Conservation (phyloP, 2,797 vertebrate genomes). For the Xiphophorus birchmanni region DNA sequence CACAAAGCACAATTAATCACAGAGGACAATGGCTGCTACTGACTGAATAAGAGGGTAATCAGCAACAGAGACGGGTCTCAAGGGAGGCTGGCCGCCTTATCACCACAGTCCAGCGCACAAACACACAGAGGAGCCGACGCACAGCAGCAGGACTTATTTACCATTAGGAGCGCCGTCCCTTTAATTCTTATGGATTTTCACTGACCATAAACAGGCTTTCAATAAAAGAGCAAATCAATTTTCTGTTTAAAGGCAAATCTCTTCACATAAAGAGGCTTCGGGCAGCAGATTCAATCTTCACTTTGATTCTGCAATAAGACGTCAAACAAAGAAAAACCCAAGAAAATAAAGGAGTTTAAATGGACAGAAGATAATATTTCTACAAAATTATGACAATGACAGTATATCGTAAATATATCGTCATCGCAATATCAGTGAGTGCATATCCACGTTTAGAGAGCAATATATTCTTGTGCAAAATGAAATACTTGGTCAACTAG, state of each 20-base stretch:
- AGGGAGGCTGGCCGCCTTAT: conserved; percentile 52
- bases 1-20: conserved; percentile 56
- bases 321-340: not conserved
- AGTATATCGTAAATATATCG: not conserved
- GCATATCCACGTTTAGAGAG: not conserved
- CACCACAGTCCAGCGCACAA: conserved; percentile 45
- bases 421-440: not conserved
- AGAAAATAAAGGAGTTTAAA: not conserved
- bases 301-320: not conserved
- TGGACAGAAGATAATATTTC: not conserved
- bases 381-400: not conserved
- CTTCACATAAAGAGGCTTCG: not conserved
- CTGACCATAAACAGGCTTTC: conserved; percentile 8
- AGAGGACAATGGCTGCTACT: conserved; percentile 32
- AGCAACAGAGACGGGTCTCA: conserved; percentile 30
- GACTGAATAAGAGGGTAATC: conserved; percentile 47
- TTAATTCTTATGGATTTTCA: conserved; percentile 27
- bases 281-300: not conserved
- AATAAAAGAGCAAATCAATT: conserved; percentile 1
- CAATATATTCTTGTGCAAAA: not conserved
- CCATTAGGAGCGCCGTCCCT: conserved; percentile 28
- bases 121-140: conserved; percentile 27
- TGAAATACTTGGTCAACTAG: not conserved
- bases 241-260: not conserved
- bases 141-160: conserved; percentile 24